phyloP scores from a whole-genome alignment of 2,888 invertebrate genomes.

The Epicampocera succincta region DNA sequence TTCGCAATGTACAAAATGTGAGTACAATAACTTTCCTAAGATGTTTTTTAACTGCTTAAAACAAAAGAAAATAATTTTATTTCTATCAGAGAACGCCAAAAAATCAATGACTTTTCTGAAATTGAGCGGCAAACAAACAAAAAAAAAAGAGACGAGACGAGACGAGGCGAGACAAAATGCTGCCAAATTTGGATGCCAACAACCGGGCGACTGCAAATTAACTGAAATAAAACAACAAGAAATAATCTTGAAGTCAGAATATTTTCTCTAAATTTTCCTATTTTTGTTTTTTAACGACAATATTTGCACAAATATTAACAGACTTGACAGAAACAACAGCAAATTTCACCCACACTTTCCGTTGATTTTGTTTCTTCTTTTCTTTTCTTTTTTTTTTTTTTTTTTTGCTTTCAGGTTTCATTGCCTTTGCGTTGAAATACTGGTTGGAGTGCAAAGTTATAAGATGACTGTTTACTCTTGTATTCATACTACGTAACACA shows the following conservation, averaged over 20 bases:
- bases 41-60: neutral
- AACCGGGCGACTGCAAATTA: constrained; percentile 33
- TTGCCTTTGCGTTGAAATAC: constrained; percentile 71
- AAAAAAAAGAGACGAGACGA: neutral
- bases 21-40: too few species aligned
- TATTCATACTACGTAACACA: constrained; percentile 19
- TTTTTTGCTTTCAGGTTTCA: constrained; percentile 70
- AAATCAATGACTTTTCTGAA: constrained; percentile 28
- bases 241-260: constrained; percentile 71
- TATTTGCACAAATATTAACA: constrained; percentile 61
- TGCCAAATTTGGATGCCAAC: constrained; percentile 75
- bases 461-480: neutral
- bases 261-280: constrained; percentile 16
- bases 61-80: constrained; percentile 13
- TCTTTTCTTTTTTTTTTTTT: neutral
- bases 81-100: neutral
- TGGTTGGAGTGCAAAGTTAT: constrained; percentile 24
- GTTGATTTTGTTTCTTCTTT: constrained; percentile 27
- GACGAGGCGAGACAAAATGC: constrained; percentile 49
- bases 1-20: too few species aligned
- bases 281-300: constrained; percentile 55
- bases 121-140: neutral
- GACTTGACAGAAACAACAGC: constrained; percentile 51
- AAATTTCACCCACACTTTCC: constrained; percentile 63
- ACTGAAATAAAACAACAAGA: constrained; percentile 1